phyloP scores from a whole-genome alignment of 2,113 vertebrate genomes.

The Trachemys scripta region DNA sequence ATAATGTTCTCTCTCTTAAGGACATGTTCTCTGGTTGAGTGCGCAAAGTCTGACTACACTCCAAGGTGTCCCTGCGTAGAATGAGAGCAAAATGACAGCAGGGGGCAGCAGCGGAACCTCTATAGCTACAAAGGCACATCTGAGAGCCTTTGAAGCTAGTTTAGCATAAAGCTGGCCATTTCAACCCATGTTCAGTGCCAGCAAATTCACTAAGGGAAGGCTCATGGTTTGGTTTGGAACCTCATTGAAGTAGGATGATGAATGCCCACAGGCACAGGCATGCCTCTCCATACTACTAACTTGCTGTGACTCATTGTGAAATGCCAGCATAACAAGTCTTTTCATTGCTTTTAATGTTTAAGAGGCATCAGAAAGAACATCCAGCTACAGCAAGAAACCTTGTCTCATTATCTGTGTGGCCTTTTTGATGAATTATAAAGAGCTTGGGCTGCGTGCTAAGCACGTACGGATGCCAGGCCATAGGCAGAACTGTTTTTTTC shows the following conservation, averaged over 20 bases:
- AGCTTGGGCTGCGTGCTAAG: constrained; percentile 37
- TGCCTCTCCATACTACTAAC: not conserved
- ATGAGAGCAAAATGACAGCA: not conserved
- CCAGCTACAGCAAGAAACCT: not conserved
- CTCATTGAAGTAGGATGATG: fast-evolving
- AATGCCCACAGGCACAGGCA: fast-evolving
- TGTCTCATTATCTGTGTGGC: constrained; percentile 43
- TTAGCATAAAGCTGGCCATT: not conserved
- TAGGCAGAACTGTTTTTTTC: not conserved
- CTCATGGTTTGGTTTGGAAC: not conserved
- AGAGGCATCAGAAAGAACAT: not conserved
- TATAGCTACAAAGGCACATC: not conserved
- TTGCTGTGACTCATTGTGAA: fast-evolving
- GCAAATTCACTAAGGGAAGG: not conserved
- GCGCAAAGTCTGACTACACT: not conserved
- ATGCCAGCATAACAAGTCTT: fast-evolving
- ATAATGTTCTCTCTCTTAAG: not conserved
- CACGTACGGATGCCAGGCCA: not conserved
- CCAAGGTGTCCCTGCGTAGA: not conserved
- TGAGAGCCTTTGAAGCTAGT: not conserved
- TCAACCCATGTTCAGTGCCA: not conserved
- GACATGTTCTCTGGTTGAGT: not conserved
- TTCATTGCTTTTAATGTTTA: fast-evolving
- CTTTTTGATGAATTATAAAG: constrained; percentile 77
- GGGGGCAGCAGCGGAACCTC: not conserved